These are phyloP conservation scores for Amphibalanus amphitrite DNA, from an alignment of 1,140 invertebrate genomes.

Conservation along the genomic window DNA sequence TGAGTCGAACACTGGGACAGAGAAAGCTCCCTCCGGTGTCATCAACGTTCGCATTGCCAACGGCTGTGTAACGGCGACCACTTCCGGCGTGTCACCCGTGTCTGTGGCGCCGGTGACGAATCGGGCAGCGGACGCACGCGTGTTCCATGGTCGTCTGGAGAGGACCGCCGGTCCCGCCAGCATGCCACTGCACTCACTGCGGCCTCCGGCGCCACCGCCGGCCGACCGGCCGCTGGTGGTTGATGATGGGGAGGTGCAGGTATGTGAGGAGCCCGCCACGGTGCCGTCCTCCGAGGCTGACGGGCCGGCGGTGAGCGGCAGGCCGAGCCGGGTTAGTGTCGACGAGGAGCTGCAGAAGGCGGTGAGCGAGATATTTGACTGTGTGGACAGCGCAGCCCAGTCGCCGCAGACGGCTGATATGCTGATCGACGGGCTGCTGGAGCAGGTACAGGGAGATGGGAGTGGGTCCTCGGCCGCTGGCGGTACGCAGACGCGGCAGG, in stretches of 20 bases:
- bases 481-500: too few relatives aligned
- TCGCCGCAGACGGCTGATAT: not conserved
- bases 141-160: not conserved
- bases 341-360: not conserved
- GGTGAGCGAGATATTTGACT: not conserved
- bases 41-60: not conserved
- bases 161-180: too few relatives aligned
- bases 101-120: not conserved
- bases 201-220: too few relatives aligned
- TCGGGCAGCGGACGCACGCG: too few relatives aligned
- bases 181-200: not conserved
- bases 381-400: not conserved
- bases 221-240: not conserved
- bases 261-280: too few relatives aligned
- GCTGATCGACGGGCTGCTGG: not conserved
- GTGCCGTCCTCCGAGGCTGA: too few relatives aligned
- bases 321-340: not conserved
- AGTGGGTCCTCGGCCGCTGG: too few relatives aligned
- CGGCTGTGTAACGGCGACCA: not conserved
- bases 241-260: not conserved
- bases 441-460: not conserved
- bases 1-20: too few relatives aligned
- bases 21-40: too few relatives aligned
- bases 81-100: not conserved
- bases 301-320: too few relatives aligned